Percentiles rank a stretch among this genome's conserved stretches.
These are phyloP conservation scores for Xylota segnis DNA, from an alignment of 2,888 invertebrate genomes.

Conservation along the genomic window DNA sequence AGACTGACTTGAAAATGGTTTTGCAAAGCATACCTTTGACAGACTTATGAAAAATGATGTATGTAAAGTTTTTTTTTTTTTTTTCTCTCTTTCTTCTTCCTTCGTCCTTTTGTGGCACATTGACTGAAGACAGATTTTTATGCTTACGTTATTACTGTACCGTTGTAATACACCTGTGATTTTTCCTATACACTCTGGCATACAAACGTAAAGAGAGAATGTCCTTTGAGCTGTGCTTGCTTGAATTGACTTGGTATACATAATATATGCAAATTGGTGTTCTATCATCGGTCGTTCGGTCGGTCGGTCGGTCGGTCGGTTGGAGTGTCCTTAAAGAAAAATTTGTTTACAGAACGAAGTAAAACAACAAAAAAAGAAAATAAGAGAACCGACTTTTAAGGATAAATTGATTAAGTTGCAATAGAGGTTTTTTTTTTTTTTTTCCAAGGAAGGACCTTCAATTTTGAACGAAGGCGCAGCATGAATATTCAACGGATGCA, in stretches of 20 bases:
- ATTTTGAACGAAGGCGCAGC: not conserved
- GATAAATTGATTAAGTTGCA: conserved; percentile 67
- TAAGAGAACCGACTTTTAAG: conserved; percentile 46
- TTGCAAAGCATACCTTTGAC: conserved; percentile 41
- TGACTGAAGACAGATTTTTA: conserved; percentile 31
- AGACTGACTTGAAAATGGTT: conserved; percentile 46
- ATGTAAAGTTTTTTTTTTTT: not conserved
- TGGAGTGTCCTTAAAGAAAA: conserved; percentile 8
- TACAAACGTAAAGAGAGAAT: not conserved
- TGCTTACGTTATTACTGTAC: conserved; percentile 38
- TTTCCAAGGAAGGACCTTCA: conserved; percentile 1
- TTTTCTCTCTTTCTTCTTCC: too few species aligned
- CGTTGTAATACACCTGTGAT: conserved; percentile 31
- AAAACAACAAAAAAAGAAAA: conserved; percentile 17
- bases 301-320: too few species aligned
- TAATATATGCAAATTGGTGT: conserved; percentile 44
- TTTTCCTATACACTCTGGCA: not conserved
- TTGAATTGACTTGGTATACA: conserved; percentile 15
- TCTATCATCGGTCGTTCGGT: conserved; percentile 14
- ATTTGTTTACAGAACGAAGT: conserved; percentile 3
- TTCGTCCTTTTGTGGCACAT: conserved; percentile 15
- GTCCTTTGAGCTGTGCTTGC: conserved; percentile 45
- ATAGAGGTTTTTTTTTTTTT: too few species aligned
- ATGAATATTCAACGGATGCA: conserved; percentile 70
- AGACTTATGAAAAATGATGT: conserved; percentile 41